Base-by-base conservation (phyloP, 2,797 vertebrate genomes). In the Nyctibius grandis region DNA sequence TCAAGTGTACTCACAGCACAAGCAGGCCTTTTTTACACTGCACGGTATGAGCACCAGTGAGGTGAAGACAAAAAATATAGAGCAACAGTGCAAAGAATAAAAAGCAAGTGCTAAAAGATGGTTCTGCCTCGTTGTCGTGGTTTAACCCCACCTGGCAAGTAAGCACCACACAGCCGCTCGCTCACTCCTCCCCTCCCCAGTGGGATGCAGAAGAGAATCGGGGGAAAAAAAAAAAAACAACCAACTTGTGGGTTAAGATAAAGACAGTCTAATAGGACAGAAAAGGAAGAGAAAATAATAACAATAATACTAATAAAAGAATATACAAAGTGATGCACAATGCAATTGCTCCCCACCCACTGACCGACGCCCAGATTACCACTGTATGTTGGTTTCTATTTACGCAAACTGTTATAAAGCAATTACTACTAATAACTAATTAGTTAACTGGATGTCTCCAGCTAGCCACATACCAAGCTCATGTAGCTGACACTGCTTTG, bases 41-140 rank as follows among this genome's bases (percentile, higher is more conserved):
- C 23, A 23, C 1, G 0, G 11, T 45, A 69, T 48, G 18, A 84
- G 12, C 23, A 29, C 15, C 40, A 68, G 0, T 40, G 38, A 53
- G 31, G n/a, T 3, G 3, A 79, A 88, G 64, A 56, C 76, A 83
- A 38, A 82, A 42, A 45, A 15, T 21, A 47, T 0, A 38, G 13
- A 94, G 22, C 12, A 63, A 84, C 36, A 50, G 20, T 53, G 40
- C 12, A 65, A 77, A 70, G 15, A n/a, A 45, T 26, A 70, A 57
- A 74, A 85, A 54, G 15, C 5, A 83, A 80, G 31, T 11, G 22
- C 25, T 80, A 54, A 65, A 57, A 81, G n/a, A 85, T 25, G 6
- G 18, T 48, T 70, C 51, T 15, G 28, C 9, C 9, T 44, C 45
- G 20, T 47, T 45, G 44, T 45, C 21, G 29, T 31, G 51, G 29